Evolutionary conservation across 2,113 vertebrate species (phyloP).

Genomic region (Garra rufa): DNA sequence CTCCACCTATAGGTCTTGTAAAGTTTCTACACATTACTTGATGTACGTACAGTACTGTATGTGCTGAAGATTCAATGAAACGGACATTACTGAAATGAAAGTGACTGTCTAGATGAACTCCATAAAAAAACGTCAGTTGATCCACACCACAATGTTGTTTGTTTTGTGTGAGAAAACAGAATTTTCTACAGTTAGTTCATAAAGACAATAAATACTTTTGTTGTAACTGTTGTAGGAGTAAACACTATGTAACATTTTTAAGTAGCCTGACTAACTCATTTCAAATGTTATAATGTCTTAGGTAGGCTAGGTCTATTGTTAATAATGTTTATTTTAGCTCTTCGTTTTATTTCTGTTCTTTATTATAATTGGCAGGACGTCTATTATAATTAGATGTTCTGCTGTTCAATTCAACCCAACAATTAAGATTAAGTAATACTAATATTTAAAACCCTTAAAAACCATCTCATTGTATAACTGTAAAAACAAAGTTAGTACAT

Average conservation of each 20-base stretch:
- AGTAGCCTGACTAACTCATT: no score
- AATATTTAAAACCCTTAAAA: not conserved
- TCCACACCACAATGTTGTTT: not conserved
- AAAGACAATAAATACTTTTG: not conserved
- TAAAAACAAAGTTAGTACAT: not conserved
- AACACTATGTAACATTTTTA: not conserved
- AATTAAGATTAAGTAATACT: not conserved
- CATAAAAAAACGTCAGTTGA: not conserved
- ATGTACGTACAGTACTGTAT: not conserved
- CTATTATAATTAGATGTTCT: not conserved
- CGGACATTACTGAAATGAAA: not conserved
- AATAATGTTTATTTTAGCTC: no score
- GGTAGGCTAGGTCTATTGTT: no score
- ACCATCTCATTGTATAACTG: not conserved
- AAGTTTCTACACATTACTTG: not conserved
- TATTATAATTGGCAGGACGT: not conserved
- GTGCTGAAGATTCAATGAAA: not conserved
- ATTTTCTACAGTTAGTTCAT: not conserved
- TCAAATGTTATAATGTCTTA: no score
- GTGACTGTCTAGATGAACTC: not conserved
- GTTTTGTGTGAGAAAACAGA: not conserved
- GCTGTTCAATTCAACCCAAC: no score
- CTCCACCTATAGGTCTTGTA: constrained; percentile 43
- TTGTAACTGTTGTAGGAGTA: not conserved
- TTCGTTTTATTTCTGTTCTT: no score